Percentiles rank a stretch among this genome's conserved stretches.
Conservation (phyloP, 2,888 invertebrate species). For the Rotaria sp. region DNA sequence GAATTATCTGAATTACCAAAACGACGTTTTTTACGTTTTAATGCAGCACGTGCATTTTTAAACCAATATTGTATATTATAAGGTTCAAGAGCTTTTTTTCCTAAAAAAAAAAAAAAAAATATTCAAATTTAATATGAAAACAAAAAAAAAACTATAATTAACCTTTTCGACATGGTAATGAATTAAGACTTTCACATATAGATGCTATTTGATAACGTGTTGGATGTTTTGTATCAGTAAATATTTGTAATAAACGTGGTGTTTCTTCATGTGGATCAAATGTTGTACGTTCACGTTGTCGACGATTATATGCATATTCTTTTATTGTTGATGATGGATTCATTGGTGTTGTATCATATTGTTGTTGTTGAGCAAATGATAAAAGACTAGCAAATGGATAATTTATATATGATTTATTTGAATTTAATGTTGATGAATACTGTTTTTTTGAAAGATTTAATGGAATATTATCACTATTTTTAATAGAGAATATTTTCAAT, state of each 20-base stretch:
- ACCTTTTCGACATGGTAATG: slow-evolving; percentile 73
- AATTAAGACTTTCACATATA: slow-evolving; percentile 85
- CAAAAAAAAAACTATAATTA: no score
- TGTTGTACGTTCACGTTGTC: slow-evolving; percentile 77
- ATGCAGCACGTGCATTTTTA: slow-evolving; percentile 90
- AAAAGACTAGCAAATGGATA: slow-evolving; percentile 36
- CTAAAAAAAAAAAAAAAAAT: background rate
- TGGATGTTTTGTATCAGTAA: slow-evolving; percentile 91
- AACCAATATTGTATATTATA: slow-evolving; percentile 82
- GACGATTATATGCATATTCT: slow-evolving; percentile 33
- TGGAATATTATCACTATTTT: background rate
- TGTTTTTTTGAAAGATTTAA: slow-evolving; percentile 23
- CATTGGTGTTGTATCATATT: slow-evolving; percentile 26
- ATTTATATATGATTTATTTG: background rate
- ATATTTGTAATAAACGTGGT: slow-evolving; percentile 91
- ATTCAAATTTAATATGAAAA: background rate
- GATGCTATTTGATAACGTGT: slow-evolving; percentile 89
- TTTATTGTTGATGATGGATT: background rate
- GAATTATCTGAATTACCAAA: background rate
- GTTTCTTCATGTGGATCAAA: slow-evolving; percentile 92
- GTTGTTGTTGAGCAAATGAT: slow-evolving; percentile 33
- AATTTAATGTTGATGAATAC: background rate
- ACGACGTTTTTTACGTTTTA: slow-evolving; percentile 67
- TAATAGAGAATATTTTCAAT: background rate
- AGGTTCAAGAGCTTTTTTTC: slow-evolving; percentile 79